Conservation (phyloP, 1,140 invertebrate species). For the Brachionus angularis region DNA sequence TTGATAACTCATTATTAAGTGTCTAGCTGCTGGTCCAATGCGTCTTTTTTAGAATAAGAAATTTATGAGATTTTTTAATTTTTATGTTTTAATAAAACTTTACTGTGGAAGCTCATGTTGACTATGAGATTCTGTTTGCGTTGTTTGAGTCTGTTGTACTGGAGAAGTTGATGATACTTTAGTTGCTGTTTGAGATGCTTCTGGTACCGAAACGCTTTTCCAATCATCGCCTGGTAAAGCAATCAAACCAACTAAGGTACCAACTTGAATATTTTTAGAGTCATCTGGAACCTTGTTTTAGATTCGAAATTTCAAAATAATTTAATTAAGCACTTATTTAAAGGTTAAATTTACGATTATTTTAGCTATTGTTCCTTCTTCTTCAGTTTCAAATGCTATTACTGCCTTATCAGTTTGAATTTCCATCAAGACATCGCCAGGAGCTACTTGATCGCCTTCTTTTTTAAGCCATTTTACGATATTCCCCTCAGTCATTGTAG, state of each 20-base stretch:
- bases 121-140: not conserved
- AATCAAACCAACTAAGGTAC: slow-evolving; percentile 32
- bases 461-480: slow-evolving; percentile 65
- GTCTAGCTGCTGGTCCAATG: slow-evolving; percentile 36
- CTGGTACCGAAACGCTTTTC: slow-evolving; percentile 2
- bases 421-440: slow-evolving; percentile 65
- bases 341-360: slow-evolving; percentile 59
- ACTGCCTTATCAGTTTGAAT: slow-evolving; percentile 67
- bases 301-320: not conserved
- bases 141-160: not conserved
- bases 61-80: not conserved
- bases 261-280: slow-evolving; percentile 35
- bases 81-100: not conserved
- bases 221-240: slow-evolving; percentile 41
- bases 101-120: not conserved
- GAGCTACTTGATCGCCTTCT: slow-evolving; percentile 62
- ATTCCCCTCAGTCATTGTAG: slow-evolving; percentile 65
- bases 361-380: slow-evolving; percentile 64
- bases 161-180: not conserved
- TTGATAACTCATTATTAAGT: not conserved
- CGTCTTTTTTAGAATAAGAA: not conserved
- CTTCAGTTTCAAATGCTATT: slow-evolving; percentile 62
- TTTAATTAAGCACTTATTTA: not conserved
- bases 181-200: not conserved
- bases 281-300: slow-evolving; percentile 15